phyloP scores from a whole-genome alignment of 2,888 invertebrate genomes.

The Caenorhabditis sinica region DNA sequence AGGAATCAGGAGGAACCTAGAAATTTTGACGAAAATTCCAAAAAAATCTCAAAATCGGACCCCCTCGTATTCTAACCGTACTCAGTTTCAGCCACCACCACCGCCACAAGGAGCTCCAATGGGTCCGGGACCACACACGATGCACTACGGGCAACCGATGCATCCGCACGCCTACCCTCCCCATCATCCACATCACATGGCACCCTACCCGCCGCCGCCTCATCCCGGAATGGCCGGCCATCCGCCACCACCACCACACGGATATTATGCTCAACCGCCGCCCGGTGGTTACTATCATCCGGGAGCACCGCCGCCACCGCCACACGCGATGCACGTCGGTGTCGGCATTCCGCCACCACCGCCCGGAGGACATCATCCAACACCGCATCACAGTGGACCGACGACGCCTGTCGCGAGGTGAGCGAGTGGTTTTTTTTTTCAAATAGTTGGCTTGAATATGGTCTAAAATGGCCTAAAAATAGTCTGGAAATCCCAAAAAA shows the following conservation, averaged over 20 bases:
- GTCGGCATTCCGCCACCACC: too few species aligned
- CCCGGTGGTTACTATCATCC: conserved; percentile 13
- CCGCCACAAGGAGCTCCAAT: background rate
- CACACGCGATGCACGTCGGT: background rate
- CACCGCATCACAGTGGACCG: conserved; percentile 20
- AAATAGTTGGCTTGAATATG: background rate
- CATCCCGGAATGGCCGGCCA: background rate
- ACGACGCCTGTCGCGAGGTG: conserved; percentile 29
- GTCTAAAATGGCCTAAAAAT: background rate
- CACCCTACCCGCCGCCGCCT: background rate
- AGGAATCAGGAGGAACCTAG: background rate
- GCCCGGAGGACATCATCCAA: background rate
- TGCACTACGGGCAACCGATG: too few species aligned
- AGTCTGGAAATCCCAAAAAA: background rate
- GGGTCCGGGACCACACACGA: too few species aligned
- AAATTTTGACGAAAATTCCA: background rate
- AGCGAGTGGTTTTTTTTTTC: too few species aligned
- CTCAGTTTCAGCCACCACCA: too few species aligned
- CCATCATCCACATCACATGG: too few species aligned
- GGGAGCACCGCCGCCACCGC: conserved; percentile 11
- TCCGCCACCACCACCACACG: background rate
- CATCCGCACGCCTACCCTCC: background rate
- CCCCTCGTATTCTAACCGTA: too few species aligned
- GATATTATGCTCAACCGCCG: conserved; percentile 1
- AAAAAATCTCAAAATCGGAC: background rate